Base-by-base conservation (phyloP, 2,888 invertebrate genomes). In the Lomographa bimaculata region DNA sequence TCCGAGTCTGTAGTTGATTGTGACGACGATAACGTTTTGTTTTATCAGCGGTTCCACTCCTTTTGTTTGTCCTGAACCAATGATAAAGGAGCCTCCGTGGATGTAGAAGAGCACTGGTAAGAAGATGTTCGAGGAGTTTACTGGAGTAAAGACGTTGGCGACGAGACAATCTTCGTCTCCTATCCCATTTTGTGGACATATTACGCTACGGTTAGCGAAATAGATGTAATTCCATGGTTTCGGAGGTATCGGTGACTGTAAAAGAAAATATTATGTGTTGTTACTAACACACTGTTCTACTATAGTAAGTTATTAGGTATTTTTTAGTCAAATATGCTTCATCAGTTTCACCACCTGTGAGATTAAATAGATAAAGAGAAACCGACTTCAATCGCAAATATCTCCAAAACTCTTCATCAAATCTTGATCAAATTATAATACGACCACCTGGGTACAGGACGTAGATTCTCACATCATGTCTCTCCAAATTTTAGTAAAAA, bases 161-260 rank as follows among this genome's bases (percentile, higher is more conserved):
- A 68, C 30, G 1, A 72, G 60, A 26, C 72, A 72, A 35, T 72
- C 56, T 48, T 72, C 71, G 4, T 68, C 55, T 1, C 69, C 72
- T 17, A 28, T 20, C 2, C 64, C 70, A 0, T 7, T 23, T 55
- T 68, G 69, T 1, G 71, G 64, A 30, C 72, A 72, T 18, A 45
- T 48, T 0, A 64, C 60, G 7, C 45, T 55, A 7, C 55, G 57
- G 11, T 54, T 60, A 2, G 69, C 71, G 8, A 57, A 48, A 11
- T 50, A 57, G 7, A 59, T 21, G 3, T 55, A 53, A 0, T 54
- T 30, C 71, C 72, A 71, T 12, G 56, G 35, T 5, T 5, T 3
- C 1, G 50, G 48, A 0, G 62, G 64, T 20, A 35, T 12, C 2
- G 69, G 65, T 2, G 51, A 51, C 69, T 71, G 46, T 6, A 38